Evolutionary conservation across 2,797 vertebrate genomes (phyloP).

Genomic region (Eospalax fontanierii): DNA sequence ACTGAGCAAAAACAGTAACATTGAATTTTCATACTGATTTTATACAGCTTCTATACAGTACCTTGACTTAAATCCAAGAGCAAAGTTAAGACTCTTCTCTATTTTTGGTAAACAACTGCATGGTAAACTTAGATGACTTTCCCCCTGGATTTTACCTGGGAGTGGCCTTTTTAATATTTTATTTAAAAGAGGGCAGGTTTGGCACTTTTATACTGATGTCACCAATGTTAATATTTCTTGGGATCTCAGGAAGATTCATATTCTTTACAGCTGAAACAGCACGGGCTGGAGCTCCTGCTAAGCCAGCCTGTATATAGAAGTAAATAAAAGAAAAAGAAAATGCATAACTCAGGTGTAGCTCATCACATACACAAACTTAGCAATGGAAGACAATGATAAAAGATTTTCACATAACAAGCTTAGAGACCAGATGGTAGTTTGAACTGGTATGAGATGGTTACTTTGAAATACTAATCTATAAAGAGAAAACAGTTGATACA

Average conservation of each 20-base stretch:
- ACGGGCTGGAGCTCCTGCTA: constrained; percentile 98
- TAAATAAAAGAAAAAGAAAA: constrained; percentile 90
- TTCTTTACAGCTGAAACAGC: constrained; percentile 99
- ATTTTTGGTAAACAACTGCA: constrained; percentile 95
- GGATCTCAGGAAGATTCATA: constrained; percentile 99
- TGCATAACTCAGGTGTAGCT: constrained; percentile 86
- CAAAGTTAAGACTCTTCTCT: constrained; percentile 85
- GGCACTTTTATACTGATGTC: constrained; percentile 99
- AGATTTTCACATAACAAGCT: constrained; percentile 85
- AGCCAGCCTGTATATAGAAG: constrained; percentile 95
- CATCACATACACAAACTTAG: constrained; percentile 76
- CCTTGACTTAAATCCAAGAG: constrained; percentile 93
- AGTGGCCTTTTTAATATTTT: constrained; percentile 90
- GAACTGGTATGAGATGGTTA: constrained; percentile 91
- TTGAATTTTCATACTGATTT: constrained; percentile 87
- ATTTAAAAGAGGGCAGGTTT: constrained; percentile 99
- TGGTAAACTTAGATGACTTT: constrained; percentile 91
- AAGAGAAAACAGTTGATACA: constrained; percentile 89
- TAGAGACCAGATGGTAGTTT: constrained; percentile 87
- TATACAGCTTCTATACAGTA: constrained; percentile 91
- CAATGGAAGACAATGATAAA: constrained; percentile 83
- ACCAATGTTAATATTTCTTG: constrained; percentile 99
- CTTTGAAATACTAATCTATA: constrained; percentile 89
- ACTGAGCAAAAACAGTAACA: constrained; percentile 90
- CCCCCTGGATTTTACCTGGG: constrained; percentile 90